Conservation (phyloP, 1,140 invertebrate genomes). For the Drosophila repleta region DNA sequence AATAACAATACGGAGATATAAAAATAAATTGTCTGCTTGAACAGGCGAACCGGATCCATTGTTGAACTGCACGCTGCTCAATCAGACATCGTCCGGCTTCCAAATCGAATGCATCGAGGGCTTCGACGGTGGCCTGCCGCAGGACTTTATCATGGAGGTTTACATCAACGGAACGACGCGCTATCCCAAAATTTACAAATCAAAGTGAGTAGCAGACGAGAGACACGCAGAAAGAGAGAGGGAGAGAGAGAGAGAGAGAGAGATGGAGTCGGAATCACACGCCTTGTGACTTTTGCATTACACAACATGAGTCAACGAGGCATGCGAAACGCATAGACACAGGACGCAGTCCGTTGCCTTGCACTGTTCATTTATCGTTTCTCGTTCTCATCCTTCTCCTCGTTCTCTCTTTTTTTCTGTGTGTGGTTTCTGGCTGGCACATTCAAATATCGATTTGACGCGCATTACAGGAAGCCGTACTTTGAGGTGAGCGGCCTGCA, state of each 20-base stretch:
- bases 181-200: slow-evolving; percentile 81
- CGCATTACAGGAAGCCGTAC: slow-evolving; percentile 84
- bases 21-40: slow-evolving; percentile 28
- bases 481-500: slow-evolving; percentile 88
- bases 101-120: slow-evolving; percentile 91
- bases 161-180: slow-evolving; percentile 84
- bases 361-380: slow-evolving; percentile 56
- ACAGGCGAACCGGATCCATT: slow-evolving; percentile 91
- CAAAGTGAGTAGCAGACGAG: slow-evolving; percentile 75
- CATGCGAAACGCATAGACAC: slow-evolving; percentile 51
- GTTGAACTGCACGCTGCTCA: slow-evolving; percentile 90
- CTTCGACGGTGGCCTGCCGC: slow-evolving; percentile 90
- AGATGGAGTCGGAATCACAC: slow-evolving; percentile 65
- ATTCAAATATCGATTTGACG: slow-evolving; percentile 74
- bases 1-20: slow-evolving; percentile 49
- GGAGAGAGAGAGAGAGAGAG: no score
- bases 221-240: slow-evolving; percentile 44
- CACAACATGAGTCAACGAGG: slow-evolving; percentile 70
- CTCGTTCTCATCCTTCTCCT: no score
- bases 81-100: slow-evolving; percentile 90
- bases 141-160: slow-evolving; percentile 89
- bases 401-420: slow-evolving; percentile 21
- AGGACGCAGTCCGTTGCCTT: not conserved
- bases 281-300: slow-evolving; percentile 76
- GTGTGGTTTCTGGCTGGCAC: slow-evolving; percentile 44